Evolutionary conservation across 2,113 vertebrate genomes (phyloP).

Genomic region (Drymodes brunneopygia): DNA sequence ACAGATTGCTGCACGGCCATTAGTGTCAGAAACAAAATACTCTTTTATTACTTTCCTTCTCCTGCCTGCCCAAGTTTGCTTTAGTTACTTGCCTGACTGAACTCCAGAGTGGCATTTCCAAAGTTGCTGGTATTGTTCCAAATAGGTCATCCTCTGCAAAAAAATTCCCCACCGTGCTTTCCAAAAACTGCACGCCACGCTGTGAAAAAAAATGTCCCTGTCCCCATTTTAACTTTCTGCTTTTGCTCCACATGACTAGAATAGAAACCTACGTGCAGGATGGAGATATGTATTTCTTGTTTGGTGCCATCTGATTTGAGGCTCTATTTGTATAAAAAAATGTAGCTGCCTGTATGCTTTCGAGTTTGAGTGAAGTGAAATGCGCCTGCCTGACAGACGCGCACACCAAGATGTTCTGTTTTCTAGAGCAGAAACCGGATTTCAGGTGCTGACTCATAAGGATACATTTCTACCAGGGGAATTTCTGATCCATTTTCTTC

Average conservation of each 20-base stretch:
- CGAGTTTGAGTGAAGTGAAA: constrained; percentile 30
- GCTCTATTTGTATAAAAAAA: constrained; percentile 36
- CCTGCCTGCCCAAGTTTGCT: constrained; percentile 50
- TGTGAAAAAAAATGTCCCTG: constrained; percentile 57
- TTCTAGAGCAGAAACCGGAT: constrained; percentile 57
- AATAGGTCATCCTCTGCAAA: constrained; percentile 77
- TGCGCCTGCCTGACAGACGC: constrained; percentile 16
- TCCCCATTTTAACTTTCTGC: constrained; percentile 67
- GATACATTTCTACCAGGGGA: constrained; percentile 34
- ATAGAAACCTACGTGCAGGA: constrained; percentile 3
- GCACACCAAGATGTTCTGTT: constrained; percentile 30
- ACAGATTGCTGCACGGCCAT: not conserved
- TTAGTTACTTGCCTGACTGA: constrained; percentile 60
- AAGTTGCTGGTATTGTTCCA: constrained; percentile 74
- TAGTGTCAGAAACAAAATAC: constrained; percentile 31
- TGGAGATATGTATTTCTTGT: constrained; percentile 27
- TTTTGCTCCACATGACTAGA: constrained; percentile 57
- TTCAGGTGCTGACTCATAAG: constrained; percentile 54
- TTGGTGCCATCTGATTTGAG: constrained; percentile 31
- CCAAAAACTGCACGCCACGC: constrained; percentile 62
- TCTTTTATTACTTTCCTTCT: constrained; percentile 32
- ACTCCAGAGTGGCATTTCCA: constrained; percentile 71
- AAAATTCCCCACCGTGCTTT: constrained; percentile 72
- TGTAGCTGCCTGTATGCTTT: constrained; percentile 21
- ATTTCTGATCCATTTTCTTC: constrained; percentile 51